phyloP scores from a whole-genome alignment of 2,888 invertebrate species.

The Parnassius glacialis region DNA sequence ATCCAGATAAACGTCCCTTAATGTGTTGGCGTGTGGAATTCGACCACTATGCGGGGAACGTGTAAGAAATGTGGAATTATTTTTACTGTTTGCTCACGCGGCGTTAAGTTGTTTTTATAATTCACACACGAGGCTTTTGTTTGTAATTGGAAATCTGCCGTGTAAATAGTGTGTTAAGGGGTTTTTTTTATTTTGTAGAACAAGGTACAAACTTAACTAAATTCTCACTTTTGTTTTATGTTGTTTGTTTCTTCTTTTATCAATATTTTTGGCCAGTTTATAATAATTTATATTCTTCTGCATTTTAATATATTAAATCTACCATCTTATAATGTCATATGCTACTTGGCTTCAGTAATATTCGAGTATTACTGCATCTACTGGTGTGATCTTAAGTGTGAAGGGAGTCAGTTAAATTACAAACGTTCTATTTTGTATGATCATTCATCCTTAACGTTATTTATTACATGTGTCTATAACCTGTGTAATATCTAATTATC shows the following conservation, averaged over 20 bases:
- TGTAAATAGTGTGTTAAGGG: not conserved
- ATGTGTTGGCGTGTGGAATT: constrained; percentile 21
- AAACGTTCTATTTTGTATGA: no score
- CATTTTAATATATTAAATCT: no score
- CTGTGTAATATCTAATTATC: no score
- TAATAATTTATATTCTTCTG: no score
- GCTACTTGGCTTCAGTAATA: no score
- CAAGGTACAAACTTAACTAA: no score
- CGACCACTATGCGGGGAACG: constrained; percentile 21
- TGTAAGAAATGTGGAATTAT: constrained; percentile 24
- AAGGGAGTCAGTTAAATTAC: no score
- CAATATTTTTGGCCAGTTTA: no score
- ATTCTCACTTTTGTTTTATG: not conserved
- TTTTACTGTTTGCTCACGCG: constrained; percentile 17
- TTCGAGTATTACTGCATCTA: no score
- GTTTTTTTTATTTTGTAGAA: not conserved
- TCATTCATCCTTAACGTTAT: not conserved
- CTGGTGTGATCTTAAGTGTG: no score
- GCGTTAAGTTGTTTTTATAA: constrained; percentile 25
- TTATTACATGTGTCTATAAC: no score
- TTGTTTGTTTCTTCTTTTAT: not conserved
- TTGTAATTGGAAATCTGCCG: constrained; percentile 21
- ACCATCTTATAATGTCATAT: no score
- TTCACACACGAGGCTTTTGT: constrained; percentile 24
- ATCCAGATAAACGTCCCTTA: constrained; percentile 9